phyloP scores from a whole-genome alignment of 2,113 vertebrate genomes.

The Rhinoptilus africanus region DNA sequence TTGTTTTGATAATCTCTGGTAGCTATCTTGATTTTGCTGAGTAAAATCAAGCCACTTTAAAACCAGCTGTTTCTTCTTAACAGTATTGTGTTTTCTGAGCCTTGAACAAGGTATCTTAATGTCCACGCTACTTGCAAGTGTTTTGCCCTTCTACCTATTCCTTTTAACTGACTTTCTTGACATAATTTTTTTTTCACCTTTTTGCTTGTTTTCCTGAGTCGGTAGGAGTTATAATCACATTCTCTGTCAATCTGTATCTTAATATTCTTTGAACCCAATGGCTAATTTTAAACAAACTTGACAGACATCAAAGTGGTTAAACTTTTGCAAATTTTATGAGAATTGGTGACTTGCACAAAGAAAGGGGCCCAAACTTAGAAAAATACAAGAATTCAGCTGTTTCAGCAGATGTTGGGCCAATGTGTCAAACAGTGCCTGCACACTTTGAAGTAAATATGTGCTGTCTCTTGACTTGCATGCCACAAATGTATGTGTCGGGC shows the following conservation, averaged over 20 bases:
- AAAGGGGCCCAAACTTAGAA: background rate
- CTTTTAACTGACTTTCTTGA: background rate
- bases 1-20: background rate
- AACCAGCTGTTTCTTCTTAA: background rate
- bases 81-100: background rate
- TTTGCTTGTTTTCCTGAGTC: background rate
- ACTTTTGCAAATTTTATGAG: background rate
- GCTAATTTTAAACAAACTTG: background rate
- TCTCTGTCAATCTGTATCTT: background rate
- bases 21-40: background rate
- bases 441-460: background rate
- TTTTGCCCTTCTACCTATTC: background rate
- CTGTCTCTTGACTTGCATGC: background rate
- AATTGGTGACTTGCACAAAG: background rate
- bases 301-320: background rate
- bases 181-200: background rate
- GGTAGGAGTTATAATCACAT: background rate
- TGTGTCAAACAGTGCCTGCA: background rate
- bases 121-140: background rate
- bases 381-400: background rate
- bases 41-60: background rate
- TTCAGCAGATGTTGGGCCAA: background rate
- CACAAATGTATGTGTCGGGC: background rate
- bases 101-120: background rate
- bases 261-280: background rate